Percentiles rank a stretch among this genome's conserved stretches.
Evolutionary conservation across 1,140 invertebrate genomes (phyloP).

Genomic region (Cherax destructor): DNA sequence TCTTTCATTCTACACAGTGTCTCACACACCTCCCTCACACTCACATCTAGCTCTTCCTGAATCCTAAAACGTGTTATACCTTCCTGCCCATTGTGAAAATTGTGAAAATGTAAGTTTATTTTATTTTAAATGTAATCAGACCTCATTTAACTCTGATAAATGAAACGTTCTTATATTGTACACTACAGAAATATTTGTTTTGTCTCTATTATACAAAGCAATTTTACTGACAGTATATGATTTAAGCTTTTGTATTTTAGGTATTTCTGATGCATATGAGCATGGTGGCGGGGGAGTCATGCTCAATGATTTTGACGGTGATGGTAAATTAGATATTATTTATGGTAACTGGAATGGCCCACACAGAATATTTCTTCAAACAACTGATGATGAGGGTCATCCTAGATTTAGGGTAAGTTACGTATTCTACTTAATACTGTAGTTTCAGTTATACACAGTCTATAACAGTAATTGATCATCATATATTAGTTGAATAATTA

Average conservation of each 20-base stretch:
- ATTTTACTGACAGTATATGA: background rate
- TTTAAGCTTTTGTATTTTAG: background rate
- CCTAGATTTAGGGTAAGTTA: constrained; percentile 32
- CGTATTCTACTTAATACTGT: too few relatives aligned
- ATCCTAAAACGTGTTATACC: too few relatives aligned
- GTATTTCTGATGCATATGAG: constrained; percentile 33
- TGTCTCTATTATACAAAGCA: background rate
- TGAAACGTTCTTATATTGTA: too few relatives aligned
- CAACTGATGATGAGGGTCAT: constrained; percentile 34
- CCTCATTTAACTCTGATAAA: too few relatives aligned
- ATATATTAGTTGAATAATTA: too few relatives aligned
- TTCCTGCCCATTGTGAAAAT: too few relatives aligned
- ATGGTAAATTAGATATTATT: constrained; percentile 37
- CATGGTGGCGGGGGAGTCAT: constrained; percentile 28
- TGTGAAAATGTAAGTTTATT: too few relatives aligned
- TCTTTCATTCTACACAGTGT: too few relatives aligned
- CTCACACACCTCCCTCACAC: too few relatives aligned
- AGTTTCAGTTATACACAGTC: background rate
- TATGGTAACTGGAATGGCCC: constrained; percentile 46
- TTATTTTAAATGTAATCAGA: too few relatives aligned
- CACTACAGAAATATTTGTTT: too few relatives aligned
- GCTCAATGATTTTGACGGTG: constrained; percentile 34
- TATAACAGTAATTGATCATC: background rate
- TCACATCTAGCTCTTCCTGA: too few relatives aligned
- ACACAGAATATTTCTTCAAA: constrained; percentile 35